Conservation (phyloP, 2,888 invertebrate species). For the Acheta domesticus region DNA sequence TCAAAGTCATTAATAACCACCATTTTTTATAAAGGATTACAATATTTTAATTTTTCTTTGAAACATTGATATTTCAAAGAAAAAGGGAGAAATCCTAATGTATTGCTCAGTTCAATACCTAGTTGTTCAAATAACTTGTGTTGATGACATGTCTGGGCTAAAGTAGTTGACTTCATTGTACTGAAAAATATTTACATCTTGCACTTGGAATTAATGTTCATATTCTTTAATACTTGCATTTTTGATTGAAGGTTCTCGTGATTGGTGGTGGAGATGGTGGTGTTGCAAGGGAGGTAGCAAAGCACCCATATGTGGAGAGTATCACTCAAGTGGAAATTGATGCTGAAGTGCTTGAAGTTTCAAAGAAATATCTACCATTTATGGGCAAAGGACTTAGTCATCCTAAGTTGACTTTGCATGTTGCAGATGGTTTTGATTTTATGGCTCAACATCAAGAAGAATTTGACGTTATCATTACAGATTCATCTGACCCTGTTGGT, state of each 20-base stretch:
- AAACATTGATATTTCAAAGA: too few species aligned
- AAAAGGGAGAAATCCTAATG: too few species aligned
- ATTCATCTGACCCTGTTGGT: conserved; percentile 96
- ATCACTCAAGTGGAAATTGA: conserved; percentile 95
- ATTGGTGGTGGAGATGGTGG: conserved; percentile 99
- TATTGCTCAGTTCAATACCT: too few species aligned
- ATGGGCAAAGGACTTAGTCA: conserved; percentile 85
- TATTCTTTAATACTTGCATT: too few species aligned
- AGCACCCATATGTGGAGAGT: conserved; percentile 83
- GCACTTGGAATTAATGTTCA: too few species aligned
- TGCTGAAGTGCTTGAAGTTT: conserved; percentile 81
- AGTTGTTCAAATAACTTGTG: too few species aligned
- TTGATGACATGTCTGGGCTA: too few species aligned
- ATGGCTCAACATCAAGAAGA: conserved; percentile 78
- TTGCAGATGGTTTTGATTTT: conserved; percentile 94
- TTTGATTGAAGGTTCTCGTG: conserved; percentile 64
- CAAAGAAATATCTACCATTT: conserved; percentile 82
- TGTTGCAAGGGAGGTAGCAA: conserved; percentile 90
- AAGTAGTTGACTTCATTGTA: too few species aligned
- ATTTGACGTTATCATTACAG: conserved; percentile 97
- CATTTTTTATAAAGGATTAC: too few species aligned
- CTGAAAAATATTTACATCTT: too few species aligned
- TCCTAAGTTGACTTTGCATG: conserved; percentile 75
- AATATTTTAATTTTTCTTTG: too few species aligned
- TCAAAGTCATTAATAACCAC: too few species aligned